Evolutionary conservation across 37 sponge, comb jelly and placozoan species (phyloP).

Genomic region (Aphrocallistes beatrix): DNA sequence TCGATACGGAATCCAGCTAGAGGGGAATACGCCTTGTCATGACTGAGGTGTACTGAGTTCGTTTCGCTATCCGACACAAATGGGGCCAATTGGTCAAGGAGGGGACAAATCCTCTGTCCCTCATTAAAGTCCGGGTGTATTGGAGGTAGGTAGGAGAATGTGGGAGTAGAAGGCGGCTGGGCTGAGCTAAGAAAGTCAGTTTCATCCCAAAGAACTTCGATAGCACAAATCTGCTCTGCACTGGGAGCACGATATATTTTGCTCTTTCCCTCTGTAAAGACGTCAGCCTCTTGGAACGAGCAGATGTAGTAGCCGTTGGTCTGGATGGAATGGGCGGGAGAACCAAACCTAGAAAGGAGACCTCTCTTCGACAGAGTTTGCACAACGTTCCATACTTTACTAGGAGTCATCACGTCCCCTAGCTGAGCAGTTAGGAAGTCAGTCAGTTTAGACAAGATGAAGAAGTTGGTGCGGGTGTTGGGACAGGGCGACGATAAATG

Average conservation of each 20-base stretch:
- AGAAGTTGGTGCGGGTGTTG: neutral
- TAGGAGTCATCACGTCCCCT: neutral
- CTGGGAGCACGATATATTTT: neutral
- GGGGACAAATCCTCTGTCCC: slow-evolving; percentile 10
- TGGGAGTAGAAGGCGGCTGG: neutral
- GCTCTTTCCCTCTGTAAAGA: neutral
- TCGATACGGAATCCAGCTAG: slow-evolving; percentile 46
- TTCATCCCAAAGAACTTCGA: neutral
- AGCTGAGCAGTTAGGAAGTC: neutral
- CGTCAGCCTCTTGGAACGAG: neutral
- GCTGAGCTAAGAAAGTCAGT: neutral
- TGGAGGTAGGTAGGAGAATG: neutral
- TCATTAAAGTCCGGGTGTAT: neutral
- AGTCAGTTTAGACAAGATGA: neutral
- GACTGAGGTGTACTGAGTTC: neutral
- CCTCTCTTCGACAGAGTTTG: neutral
- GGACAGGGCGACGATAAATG: neutral
- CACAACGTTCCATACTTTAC: neutral
- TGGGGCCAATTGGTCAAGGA: neutral
- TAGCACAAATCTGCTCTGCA: slow-evolving; percentile 10
- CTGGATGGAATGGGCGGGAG: neutral
- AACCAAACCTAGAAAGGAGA: neutral
- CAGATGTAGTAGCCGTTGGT: neutral
- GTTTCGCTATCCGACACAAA: neutral
- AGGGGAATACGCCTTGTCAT: slow-evolving; percentile 47